Base-by-base conservation (phyloP, 2,113 vertebrate species). In the Gallinago paraguaiae region DNA sequence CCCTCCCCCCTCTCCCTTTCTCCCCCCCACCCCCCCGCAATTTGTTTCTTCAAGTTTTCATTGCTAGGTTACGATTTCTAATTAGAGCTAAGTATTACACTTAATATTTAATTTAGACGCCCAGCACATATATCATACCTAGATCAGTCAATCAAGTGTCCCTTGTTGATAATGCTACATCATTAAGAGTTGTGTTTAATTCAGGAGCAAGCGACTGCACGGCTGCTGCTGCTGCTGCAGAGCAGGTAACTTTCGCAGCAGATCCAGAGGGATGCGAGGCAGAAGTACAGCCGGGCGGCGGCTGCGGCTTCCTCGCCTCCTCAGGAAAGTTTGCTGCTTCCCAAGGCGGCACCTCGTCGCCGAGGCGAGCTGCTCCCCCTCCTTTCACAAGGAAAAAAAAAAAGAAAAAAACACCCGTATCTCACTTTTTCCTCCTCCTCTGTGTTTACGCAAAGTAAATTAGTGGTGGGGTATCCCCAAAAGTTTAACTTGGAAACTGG, bases 61-160 rank as follows among this genome's bases (percentile, higher is more conserved):
- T 93, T 78, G 67, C 91, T 96, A 92, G 88, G 89, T 89, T 96
- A 91, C 84, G 39, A 78, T 90, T 96, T 95, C 93, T 95, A 96
- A 96, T 95, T 97, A 95, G 91, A 93, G 94, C 81, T 94, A 96
- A 97, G 94, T 93, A 92, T 95, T 97, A 96, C 84, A 96, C 79
- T 95, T 96, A 94, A 93, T 96, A 96, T 96, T 95, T 97, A 96
- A 96, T 97, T 97, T 97, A 96, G 92, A 96, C 92, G 77, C 96
- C 89, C 88, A 94, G 90, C 82, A 92, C 82, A 91, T 93, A 89
- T 95, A 97, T 95, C 95, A 97, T 95, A 95, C 89, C 88, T 95
- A 93, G 90, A 97, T 97, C 96, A 97, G 93, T 97, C 96, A 97
- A 96, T 96, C 96, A 97, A 96, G 74, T 89, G 96, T 97, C 96